Conservation (phyloP, 2,113 vertebrate species). For the Globicephala melas region DNA sequence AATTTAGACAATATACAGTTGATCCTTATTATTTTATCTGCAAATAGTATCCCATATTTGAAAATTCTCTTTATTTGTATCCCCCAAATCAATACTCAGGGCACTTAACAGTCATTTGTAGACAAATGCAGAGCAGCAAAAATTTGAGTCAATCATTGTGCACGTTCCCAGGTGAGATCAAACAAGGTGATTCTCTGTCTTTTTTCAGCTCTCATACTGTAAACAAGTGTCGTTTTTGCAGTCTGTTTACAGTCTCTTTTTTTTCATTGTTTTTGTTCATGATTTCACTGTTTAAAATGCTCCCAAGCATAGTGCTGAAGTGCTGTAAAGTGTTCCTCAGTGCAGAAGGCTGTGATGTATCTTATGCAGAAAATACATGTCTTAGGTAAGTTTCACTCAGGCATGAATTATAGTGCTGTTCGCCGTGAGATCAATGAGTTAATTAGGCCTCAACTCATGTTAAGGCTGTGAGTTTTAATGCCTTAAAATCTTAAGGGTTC, state of each 20-base stretch:
- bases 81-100: background rate
- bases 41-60: background rate
- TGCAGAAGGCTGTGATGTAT: background rate
- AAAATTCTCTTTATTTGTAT: background rate
- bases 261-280: background rate
- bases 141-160: background rate
- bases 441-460: background rate
- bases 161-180: background rate
- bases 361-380: background rate
- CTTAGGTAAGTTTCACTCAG: background rate
- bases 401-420: background rate
- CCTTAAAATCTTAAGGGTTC: background rate
- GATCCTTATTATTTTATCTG: background rate
- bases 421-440: background rate
- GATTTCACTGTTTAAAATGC: background rate
- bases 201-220: background rate
- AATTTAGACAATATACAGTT: background rate
- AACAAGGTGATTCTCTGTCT: background rate
- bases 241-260: background rate
- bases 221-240: background rate
- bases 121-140: background rate
- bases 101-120: background rate
- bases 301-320: background rate
- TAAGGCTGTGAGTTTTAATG: background rate
- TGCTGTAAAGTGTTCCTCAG: background rate